Base-by-base conservation (phyloP, 2,113 vertebrate species). In the Myocastor coypus region DNA sequence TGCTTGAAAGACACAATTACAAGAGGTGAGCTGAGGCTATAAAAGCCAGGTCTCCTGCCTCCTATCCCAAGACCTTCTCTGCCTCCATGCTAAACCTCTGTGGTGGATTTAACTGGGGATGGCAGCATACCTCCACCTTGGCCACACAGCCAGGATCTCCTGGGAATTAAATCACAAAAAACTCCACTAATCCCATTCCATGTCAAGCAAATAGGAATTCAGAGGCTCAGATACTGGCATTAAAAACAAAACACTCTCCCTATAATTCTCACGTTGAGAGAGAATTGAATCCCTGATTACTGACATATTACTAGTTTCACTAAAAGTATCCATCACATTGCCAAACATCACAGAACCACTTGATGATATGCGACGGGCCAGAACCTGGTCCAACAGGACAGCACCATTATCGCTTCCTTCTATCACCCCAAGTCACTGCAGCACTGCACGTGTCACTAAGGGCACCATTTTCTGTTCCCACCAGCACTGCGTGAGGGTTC, bases 351-450 rank as follows among this genome's bases (percentile, higher is more conserved):
- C 13, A 57, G 82, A 71, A 83, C n/a, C 32, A 40, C 32, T 64
- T 78, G 32, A 71, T 26, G 46, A 77, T 24, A 80, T 0, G 28
- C 46, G 19, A 52, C 5, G 68, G 12, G n/a, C 20, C 83, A 73
- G 64, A 59, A 68, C 71, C 24, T 68, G 34, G 50, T 52, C 20
- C 86, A 64, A 86, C 13, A 55, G 81, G 55, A 30, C 13, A 17
- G 22, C 7, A 28, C 24, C 2, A 13, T 59, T 8, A 24, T 6
- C 13, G 7, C 13, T 26, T 22, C 1, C 7, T 32, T 1, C 1
- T 12, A n/a, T 34, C 24, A 30, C 37, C 37, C 20, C 37, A 24
- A 10, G 37, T 40, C 57, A 32, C 71, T 5, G 10, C 20, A 32
- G 71, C 57, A 37, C 71, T 7, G 10, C 20, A 32, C 63, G 20